A percentile compares a stretch with the other conserved stretches of the same genome.
These are phyloP conservation scores for Seira sanloemensis DNA, from an alignment of 2,888 invertebrate species.

Conservation along the genomic window DNA sequence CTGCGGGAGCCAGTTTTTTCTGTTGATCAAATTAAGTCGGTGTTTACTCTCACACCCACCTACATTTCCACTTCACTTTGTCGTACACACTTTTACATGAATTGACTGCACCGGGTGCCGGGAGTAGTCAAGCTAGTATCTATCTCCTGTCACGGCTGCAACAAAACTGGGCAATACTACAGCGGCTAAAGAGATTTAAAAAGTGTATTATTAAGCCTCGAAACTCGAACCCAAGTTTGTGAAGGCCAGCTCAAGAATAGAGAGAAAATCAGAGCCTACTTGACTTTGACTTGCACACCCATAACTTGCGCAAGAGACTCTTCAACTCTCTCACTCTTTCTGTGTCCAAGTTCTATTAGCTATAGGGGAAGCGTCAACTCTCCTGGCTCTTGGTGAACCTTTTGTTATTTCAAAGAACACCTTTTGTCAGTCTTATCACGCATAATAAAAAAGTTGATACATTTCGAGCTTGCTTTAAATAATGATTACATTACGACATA, in stretches of 20 bases:
- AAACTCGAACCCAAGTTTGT: not conserved
- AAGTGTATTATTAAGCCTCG: not conserved
- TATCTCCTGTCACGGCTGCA: not conserved
- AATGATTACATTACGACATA: not conserved
- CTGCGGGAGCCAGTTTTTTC: no score
- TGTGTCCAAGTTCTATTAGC: not conserved
- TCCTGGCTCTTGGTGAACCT: not conserved
- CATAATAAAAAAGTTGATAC: not conserved
- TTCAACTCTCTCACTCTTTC: not conserved
- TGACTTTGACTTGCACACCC: not conserved
- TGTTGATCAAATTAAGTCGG: no score
- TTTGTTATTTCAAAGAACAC: not conserved
- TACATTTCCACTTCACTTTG: no score
- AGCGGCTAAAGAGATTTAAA: not conserved
- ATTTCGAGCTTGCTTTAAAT: not conserved
- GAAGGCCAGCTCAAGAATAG: not conserved
- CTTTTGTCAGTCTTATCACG: not conserved
- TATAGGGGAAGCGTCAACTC: no score
- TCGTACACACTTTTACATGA: no score
- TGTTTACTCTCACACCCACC: no score
- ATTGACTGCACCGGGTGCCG: no score
- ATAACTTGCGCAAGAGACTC: not conserved
- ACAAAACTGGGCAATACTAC: not conserved
- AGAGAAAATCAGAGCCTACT: not conserved
- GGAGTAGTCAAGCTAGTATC: not conserved